phyloP scores from a whole-genome alignment of 2,113 vertebrate genomes.

The Pseudorasbora parva region DNA sequence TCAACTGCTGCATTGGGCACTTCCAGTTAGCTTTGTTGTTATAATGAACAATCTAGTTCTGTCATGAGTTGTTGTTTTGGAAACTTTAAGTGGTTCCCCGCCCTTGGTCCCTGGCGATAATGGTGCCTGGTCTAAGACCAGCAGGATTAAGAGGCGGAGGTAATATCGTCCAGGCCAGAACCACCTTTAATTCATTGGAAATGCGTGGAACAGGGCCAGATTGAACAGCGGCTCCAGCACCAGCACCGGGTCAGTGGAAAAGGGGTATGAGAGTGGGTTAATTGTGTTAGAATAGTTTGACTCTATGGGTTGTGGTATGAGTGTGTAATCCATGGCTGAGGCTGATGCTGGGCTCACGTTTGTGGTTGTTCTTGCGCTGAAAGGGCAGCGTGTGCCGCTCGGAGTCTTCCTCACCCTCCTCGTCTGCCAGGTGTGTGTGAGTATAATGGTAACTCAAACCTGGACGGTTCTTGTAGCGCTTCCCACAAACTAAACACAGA shows the following conservation, averaged over 20 bases:
- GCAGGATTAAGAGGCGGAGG: not conserved
- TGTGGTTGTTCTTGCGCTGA: constrained; percentile 94
- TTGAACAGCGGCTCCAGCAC: constrained; percentile 24
- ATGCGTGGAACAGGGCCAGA: not conserved
- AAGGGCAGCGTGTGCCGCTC: constrained; percentile 91
- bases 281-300: constrained; percentile 32
- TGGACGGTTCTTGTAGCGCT: constrained; percentile 93
- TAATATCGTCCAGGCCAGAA: constrained; percentile 2
- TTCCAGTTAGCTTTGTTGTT: constrained; percentile 19
- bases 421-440: constrained; percentile 93
- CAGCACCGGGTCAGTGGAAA: constrained; percentile 35
- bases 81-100: constrained; percentile 6
- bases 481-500: constrained; percentile 84
- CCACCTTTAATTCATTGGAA: constrained; percentile 27
- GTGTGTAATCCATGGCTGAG: constrained; percentile 49
- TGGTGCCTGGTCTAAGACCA: constrained; percentile 16
- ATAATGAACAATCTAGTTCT: constrained; percentile 9
- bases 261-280: constrained; percentile 24
- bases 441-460: constrained; percentile 96
- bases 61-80: constrained; percentile 21
- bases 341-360: constrained; percentile 80
- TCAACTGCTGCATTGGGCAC: not conserved
- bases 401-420: constrained; percentile 89
- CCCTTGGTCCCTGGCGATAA: constrained; percentile 12
- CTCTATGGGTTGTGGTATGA: constrained; percentile 41